phyloP scores from a whole-genome alignment of 2,797 vertebrate genomes.

The Gymnothorax reevesii region DNA sequence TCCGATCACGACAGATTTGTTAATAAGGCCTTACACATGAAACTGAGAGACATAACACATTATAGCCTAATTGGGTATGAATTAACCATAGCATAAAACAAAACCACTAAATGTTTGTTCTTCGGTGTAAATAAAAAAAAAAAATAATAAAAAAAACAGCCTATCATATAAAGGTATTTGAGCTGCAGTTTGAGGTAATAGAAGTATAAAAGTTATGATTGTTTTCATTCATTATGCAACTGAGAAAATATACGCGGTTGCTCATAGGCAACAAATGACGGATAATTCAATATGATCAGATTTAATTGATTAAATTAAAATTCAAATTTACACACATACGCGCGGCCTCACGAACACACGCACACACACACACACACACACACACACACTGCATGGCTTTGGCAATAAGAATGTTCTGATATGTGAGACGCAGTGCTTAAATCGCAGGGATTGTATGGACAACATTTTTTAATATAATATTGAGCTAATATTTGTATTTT shows the following conservation, averaged over 20 bases:
- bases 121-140: background rate
- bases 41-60: constrained; percentile 1
- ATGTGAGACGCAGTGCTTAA: background rate
- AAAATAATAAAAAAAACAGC: background rate
- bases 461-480: no score
- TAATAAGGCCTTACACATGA: constrained; percentile 24
- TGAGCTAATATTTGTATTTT: no score
- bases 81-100: background rate
- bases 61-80: background rate
- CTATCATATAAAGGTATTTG: background rate
- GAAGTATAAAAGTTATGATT: background rate
- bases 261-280: background rate
- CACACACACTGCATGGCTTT: background rate
- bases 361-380: no score
- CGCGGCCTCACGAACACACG: no score
- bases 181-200: background rate
- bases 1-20: constrained; percentile 11
- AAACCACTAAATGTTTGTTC: background rate
- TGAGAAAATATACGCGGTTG: background rate
- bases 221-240: background rate
- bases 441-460: background rate
- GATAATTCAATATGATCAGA: background rate
- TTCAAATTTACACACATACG: background rate
- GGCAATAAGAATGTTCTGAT: background rate
- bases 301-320: background rate